Evolutionary conservation across 1,140 invertebrate species (phyloP), one percentile per base, ranked within the genome.

Genomic region (Gonatopus flavifemur): DNA sequence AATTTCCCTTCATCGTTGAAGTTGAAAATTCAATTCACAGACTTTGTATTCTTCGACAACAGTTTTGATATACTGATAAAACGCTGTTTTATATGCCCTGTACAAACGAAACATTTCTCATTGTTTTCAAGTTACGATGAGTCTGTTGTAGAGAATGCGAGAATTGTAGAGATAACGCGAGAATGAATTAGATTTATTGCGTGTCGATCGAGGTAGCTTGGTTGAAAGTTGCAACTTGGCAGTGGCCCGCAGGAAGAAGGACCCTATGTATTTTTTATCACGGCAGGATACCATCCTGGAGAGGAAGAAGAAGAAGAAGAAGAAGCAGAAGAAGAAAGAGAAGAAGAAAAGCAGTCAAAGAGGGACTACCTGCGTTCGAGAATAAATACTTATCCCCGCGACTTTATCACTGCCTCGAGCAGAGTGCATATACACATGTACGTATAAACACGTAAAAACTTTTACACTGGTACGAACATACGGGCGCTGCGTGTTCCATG

Each of bases 101-200:
- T n/a, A n/a, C n/a, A n/a, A n/a, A n/a, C n/a, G n/a, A n/a, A n/a
- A n/a, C n/a, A n/a, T n/a, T n/a, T n/a, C n/a, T n/a, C 30, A 40
- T 40, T 40, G 38, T 40, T 40, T 9, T 13, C 12, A n/a, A n/a
- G n/a, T n/a, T n/a, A n/a, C n/a, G n/a, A n/a, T n/a, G n/a, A n/a
- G n/a, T n/a, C n/a, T n/a, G n/a, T n/a, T n/a, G n/a, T n/a, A n/a
- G n/a, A n/a, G n/a, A n/a, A n/a, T n/a, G n/a, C n/a, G n/a, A n/a
- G n/a, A n/a, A n/a, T n/a, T n/a, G n/a, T n/a, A n/a, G n/a, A n/a
- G n/a, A n/a, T n/a, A n/a, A n/a, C 41, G 59, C 49, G 43, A 54
- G 55, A 59, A 58, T 52, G 55, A 62, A 60, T 45, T 24, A 41
- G 58, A 63, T 63, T 63, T 63, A 61, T 63, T 49, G 55, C 32